phyloP scores from a whole-genome alignment of 1,140 invertebrate species.

The Procambarus clarkii region DNA sequence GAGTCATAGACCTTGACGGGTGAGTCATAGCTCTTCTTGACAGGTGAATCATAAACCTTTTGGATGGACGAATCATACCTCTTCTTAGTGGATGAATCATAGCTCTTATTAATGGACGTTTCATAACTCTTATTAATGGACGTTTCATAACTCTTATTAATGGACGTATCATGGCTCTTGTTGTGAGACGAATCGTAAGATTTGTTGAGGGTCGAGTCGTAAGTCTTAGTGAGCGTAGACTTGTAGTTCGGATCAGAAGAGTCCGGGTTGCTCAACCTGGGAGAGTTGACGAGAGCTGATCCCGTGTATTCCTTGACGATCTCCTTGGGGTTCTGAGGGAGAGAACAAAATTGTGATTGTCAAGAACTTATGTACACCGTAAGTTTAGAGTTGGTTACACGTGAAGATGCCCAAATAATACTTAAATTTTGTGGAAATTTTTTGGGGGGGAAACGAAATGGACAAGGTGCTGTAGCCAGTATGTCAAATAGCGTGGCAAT shows the following conservation, averaged over 20 bases:
- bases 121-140: constrained; percentile 41
- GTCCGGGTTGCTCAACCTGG: constrained; percentile 31
- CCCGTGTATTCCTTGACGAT: constrained; percentile 69
- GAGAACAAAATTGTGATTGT: neutral
- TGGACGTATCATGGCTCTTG: constrained; percentile 31
- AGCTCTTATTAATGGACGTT: constrained; percentile 12
- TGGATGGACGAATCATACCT: constrained; percentile 30
- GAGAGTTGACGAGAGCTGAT: constrained; percentile 47
- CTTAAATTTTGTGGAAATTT: too few relatives aligned
- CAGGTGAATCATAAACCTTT: constrained; percentile 29
- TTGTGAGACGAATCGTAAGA: constrained; percentile 65
- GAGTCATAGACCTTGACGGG: constrained; percentile 26
- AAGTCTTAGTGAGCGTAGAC: constrained; percentile 50
- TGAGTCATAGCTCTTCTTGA: constrained; percentile 42
- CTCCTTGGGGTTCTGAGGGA: constrained; percentile 41
- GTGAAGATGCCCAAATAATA: too few relatives aligned
- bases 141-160: constrained; percentile 29
- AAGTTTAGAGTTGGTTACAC: too few relatives aligned
- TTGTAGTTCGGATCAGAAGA: constrained; percentile 46
- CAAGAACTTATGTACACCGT: too few relatives aligned
- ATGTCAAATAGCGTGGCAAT: too few relatives aligned
- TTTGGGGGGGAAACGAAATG: too few relatives aligned
- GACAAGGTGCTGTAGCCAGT: too few relatives aligned
- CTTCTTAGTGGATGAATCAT: constrained; percentile 20
- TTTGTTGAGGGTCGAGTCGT: constrained; percentile 28